Conservation (phyloP, 92 coral and sea anemone genomes). For the Pocillopora meandrina region DNA sequence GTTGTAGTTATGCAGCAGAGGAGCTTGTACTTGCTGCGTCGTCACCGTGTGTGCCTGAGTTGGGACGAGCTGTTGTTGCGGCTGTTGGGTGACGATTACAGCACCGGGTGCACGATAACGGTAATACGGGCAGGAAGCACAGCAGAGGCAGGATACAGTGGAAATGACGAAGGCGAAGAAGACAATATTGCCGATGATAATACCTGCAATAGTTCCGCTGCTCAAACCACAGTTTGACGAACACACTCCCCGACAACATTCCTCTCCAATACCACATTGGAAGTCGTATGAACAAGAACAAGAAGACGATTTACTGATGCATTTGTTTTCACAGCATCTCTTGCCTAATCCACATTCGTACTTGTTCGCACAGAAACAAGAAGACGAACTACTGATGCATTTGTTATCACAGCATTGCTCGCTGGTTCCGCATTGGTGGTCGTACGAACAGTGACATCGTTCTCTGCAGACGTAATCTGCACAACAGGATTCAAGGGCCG, state of each 20-base stretch:
- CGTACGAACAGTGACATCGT: background rate
- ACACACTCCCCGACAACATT: background rate
- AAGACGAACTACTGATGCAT: no score
- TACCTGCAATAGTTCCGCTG: background rate
- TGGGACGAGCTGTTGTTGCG: background rate
- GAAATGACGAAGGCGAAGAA: conserved; percentile 14
- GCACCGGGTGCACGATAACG: conserved; percentile 21
- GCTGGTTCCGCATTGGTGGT: no score
- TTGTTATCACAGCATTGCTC: no score
- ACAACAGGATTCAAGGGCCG: background rate
- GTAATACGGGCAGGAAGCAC: conserved; percentile 40
- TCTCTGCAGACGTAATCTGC: background rate
- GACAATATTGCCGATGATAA: background rate
- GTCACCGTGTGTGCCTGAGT: background rate
- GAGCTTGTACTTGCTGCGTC: background rate
- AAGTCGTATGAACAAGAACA: background rate
- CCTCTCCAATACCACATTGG: conserved; percentile 5
- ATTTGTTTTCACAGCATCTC: background rate
- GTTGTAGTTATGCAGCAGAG: no score
- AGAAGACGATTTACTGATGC: no score
- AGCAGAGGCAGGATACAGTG: conserved; percentile 11
- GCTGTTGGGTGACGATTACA: background rate
- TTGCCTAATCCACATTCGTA: background rate
- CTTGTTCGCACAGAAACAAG: no score
- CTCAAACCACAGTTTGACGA: background rate